Evolutionary conservation across 2,888 invertebrate species (phyloP).

Genomic region (Agriotes lineatus): DNA sequence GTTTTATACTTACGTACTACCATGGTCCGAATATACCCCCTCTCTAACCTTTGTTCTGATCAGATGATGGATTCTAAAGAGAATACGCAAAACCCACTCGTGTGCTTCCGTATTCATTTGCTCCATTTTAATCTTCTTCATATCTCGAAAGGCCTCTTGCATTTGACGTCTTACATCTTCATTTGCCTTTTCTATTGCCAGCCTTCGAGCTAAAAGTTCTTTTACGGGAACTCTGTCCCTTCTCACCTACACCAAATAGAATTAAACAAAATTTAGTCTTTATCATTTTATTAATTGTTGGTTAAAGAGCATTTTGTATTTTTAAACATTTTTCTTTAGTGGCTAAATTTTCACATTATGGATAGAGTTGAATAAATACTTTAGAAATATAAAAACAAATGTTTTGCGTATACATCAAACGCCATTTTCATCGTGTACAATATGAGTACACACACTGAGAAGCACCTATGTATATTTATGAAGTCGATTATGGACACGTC

Average conservation of each 20-base stretch:
- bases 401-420: too few relatives aligned
- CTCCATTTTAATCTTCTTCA: slow-evolving; percentile 39
- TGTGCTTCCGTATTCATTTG: slow-evolving; percentile 52
- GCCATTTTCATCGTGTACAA: too few relatives aligned
- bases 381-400: too few relatives aligned
- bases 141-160: slow-evolving; percentile 38
- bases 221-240: slow-evolving; percentile 33
- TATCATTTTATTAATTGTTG: too few relatives aligned
- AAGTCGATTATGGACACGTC: too few relatives aligned
- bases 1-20: slow-evolving; percentile 47
- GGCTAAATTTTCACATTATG: too few relatives aligned
- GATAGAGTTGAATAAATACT: too few relatives aligned
- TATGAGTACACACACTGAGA: too few relatives aligned
- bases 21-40: slow-evolving; percentile 58
- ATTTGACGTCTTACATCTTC: slow-evolving; percentile 44
- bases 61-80: slow-evolving; percentile 64
- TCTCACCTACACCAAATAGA: slow-evolving; percentile 18
- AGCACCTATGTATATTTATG: too few relatives aligned
- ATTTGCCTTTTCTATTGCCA: slow-evolving; percentile 45
- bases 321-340: too few relatives aligned
- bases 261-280: not conserved
- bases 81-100: slow-evolving; percentile 56
- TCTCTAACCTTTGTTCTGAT: slow-evolving; percentile 55
- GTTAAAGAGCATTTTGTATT: too few relatives aligned
- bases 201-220: slow-evolving; percentile 29